Conservation (phyloP, 2,888 invertebrate species). For the Leptinotarsa rubiginosa region DNA sequence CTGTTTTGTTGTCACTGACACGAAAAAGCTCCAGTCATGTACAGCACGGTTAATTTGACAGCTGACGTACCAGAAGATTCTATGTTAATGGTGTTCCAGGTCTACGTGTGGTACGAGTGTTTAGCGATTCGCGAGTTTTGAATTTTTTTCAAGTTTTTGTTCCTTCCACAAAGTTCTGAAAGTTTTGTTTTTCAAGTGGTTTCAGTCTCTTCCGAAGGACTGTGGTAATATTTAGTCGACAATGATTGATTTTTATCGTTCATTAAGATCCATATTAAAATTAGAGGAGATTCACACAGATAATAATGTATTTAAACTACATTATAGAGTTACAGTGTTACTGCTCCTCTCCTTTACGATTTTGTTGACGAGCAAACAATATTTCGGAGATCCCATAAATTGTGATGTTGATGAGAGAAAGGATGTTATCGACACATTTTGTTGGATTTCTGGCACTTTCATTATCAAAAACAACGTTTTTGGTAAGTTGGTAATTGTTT, state of each 20-base stretch:
- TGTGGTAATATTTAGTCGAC: too few species aligned
- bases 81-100: too few species aligned
- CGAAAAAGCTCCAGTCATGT: too few species aligned
- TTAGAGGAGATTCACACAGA: slow-evolving; percentile 78
- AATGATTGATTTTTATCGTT: slow-evolving; percentile 77
- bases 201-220: too few species aligned
- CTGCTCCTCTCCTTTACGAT: slow-evolving; percentile 80
- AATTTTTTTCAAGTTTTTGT: neutral
- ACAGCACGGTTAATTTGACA: too few species aligned
- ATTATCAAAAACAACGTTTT: slow-evolving; percentile 68
- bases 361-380: slow-evolving; percentile 83
- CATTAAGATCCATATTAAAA: slow-evolving; percentile 76
- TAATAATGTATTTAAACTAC: slow-evolving; percentile 80
- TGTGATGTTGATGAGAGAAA: slow-evolving; percentile 74
- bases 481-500: slow-evolving; percentile 60
- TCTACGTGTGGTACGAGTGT: neutral
- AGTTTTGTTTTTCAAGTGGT: neutral
- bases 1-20: too few species aligned
- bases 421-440: slow-evolving; percentile 79
- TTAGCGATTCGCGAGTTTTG: neutral
- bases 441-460: slow-evolving; percentile 84
- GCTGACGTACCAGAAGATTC: too few species aligned
- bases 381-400: slow-evolving; percentile 87
- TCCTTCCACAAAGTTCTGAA: neutral
- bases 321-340: slow-evolving; percentile 79